Conservation (phyloP, 2,113 vertebrate species). For the Thunnus thynnus region DNA sequence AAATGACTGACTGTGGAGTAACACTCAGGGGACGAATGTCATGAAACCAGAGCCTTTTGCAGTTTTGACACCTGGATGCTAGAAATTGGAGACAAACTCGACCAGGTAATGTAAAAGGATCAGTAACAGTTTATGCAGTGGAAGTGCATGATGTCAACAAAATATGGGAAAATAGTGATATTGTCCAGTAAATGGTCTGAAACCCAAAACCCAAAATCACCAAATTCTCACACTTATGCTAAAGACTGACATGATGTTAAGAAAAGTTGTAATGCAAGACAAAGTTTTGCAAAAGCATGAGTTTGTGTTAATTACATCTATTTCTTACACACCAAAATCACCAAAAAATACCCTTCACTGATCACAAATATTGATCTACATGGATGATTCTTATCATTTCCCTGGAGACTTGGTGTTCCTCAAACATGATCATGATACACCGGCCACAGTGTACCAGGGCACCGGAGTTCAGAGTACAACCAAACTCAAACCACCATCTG, state of each 20-base stretch:
- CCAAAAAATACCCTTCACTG: background rate
- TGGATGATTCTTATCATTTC: background rate
- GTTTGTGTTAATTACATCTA: background rate
- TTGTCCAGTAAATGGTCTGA: constrained; percentile 4
- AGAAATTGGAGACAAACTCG: background rate
- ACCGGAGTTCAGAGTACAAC: constrained; percentile 9
- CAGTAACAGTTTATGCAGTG: background rate
- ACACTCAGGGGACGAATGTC: constrained; percentile 17
- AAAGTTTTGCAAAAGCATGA: background rate
- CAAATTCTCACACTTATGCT: constrained; percentile 18
- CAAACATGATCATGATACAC: background rate
- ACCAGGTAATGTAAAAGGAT: background rate
- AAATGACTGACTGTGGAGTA: constrained; percentile 46
- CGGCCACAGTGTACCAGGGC: constrained; percentile 25
- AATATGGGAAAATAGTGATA: background rate
- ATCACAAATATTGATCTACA: background rate
- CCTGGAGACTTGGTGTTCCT: background rate
- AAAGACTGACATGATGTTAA: background rate
- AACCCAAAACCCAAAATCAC: background rate
- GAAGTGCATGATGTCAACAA: background rate
- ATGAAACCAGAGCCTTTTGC: constrained; percentile 48
- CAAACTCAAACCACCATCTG: constrained; percentile 52
- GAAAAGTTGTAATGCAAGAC: no score
- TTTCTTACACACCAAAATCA: background rate
- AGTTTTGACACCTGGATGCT: constrained; percentile 7